Base-by-base conservation (phyloP, 2,797 vertebrate species). In the Coregonus sp. region DNA sequence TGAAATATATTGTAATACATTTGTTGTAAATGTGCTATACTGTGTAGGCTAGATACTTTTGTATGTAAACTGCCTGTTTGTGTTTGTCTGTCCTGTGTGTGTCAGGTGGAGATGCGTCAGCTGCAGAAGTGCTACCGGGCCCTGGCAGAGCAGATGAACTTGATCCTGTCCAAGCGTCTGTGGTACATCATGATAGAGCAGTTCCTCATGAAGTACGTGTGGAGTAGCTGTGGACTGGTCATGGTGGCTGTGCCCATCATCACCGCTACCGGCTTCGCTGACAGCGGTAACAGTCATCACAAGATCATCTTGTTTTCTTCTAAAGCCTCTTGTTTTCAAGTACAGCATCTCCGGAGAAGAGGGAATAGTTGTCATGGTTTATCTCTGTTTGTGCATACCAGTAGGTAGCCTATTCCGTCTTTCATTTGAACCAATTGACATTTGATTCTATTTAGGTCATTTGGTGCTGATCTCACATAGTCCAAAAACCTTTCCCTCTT, bases 141-240 rank as follows among this genome's bases (percentile, higher is more conserved):
- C 67, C 93, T 99, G 92, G 95, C 95, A 0, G 95, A 96, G 29
- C 98, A 99, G 83, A 99, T 98, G 94, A 96, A 98, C 90, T 95
- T 99, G 81, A 99, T 99, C 90, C 93, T 99, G 75, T 98, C 96
- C 82, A 99, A 99, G 87, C 96, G 97, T 11, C 94, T 99, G 25
- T 99, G 98, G 98, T 99, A 99, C 92, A 94, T 99, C 89, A 99
- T 99, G 98, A 91, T 99, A 76, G 98, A 99, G 83, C 98, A 99
- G 89, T 99, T 99, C 92, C 95, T 99, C 88, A 99, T 99, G 98
- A 99, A 99, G 90, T 99, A 99, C 11, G 97, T 99, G 80, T 99
- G 98, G 98, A 99, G 98, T 81, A 85, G 95, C 90, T 92, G 97
- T 80, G 98, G 98, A 2, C 95, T 99, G 40, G 94, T 99, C 84